Evolutionary conservation across 2,888 invertebrate genomes (phyloP).

Genomic region (Opisthograptis luteolata): DNA sequence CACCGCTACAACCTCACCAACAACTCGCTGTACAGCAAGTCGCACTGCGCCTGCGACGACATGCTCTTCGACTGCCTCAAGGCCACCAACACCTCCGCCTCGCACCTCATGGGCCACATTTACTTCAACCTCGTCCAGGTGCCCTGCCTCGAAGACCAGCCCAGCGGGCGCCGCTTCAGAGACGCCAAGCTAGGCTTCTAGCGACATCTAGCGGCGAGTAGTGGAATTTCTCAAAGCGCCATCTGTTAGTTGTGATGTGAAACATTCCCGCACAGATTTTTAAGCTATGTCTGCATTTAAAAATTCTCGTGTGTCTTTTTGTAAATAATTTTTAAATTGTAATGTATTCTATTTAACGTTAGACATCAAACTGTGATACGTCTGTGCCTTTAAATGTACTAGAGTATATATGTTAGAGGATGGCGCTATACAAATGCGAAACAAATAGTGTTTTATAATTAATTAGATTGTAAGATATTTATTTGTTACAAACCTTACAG

Average conservation of each 20-base stretch:
- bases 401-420: constrained; percentile 56
- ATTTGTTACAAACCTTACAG: constrained; percentile 47
- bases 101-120: constrained; percentile 91
- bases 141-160: constrained; percentile 87
- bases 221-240: constrained; percentile 59
- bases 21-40: constrained; percentile 93
- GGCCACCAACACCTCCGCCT: constrained; percentile 88
- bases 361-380: constrained; percentile 80
- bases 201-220: constrained; percentile 54
- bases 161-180: constrained; percentile 72
- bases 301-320: constrained; percentile 41
- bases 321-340: constrained; percentile 55
- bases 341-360: constrained; percentile 55
- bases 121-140: constrained; percentile 93
- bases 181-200: constrained; percentile 82
- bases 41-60: constrained; percentile 95
- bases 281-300: constrained; percentile 43
- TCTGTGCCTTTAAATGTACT: constrained; percentile 77
- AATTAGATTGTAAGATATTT: constrained; percentile 52
- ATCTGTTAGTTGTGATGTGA: constrained; percentile 55
- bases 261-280: constrained; percentile 60
- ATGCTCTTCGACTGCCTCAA: constrained; percentile 93
- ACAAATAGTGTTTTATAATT: constrained; percentile 47
- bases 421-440: constrained; percentile 68
- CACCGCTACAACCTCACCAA: constrained; percentile 93